These are phyloP conservation scores for Gallinago stenura DNA, from an alignment of 2,797 vertebrate species.

Conservation along the genomic window DNA sequence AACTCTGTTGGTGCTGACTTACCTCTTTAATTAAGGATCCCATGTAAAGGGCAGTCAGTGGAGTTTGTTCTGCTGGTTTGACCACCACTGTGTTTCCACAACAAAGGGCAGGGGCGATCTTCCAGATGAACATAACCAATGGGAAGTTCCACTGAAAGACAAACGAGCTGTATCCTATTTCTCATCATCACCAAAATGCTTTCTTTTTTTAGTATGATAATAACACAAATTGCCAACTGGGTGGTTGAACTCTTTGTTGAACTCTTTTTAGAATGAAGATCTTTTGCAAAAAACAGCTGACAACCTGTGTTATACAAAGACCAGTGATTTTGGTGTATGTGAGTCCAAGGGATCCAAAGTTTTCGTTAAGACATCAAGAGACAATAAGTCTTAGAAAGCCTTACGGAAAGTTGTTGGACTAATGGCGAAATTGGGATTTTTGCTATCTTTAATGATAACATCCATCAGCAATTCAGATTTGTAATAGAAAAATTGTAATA, in stretches of 20 bases:
- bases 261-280: not conserved
- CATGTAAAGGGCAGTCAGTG: constrained; percentile 89
- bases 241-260: not conserved
- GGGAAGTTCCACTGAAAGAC: constrained; percentile 91
- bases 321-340: not conserved
- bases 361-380: not conserved
- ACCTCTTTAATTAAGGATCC: constrained; percentile 91
- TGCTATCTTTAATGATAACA: not conserved
- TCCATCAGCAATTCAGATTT: not conserved
- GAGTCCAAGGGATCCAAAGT: not conserved
- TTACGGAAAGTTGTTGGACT: not conserved
- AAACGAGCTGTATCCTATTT: constrained; percentile 3
- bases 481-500: not conserved
- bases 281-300: not conserved
- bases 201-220: not conserved
- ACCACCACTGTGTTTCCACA: constrained; percentile 90
- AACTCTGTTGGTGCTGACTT: constrained; percentile 11
- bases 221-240: not conserved
- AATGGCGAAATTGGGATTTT: not conserved
- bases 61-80: constrained; percentile 91
- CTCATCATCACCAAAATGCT: not conserved
- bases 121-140: constrained; percentile 89
- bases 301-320: not conserved
- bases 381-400: not conserved
- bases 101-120: constrained; percentile 88